A percentile compares a stretch with the other conserved stretches of the same genome.
phyloP scores from a whole-genome alignment of 2,888 invertebrate genomes.

The Pammene aurita region DNA sequence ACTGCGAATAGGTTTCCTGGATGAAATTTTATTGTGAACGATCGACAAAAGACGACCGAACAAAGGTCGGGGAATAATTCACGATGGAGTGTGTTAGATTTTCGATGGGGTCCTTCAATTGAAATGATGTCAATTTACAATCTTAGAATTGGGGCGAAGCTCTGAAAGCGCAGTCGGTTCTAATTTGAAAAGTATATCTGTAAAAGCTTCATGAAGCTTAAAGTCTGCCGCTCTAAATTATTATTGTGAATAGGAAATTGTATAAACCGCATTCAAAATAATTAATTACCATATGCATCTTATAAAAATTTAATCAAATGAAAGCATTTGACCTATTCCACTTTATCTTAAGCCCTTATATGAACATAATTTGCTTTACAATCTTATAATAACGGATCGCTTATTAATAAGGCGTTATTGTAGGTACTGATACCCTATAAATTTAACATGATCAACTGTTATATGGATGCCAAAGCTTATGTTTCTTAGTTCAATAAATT shows the following conservation, averaged over 20 bases:
- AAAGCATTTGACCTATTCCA: too few species aligned
- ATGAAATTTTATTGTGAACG: constrained; percentile 79
- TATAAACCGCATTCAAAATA: too few species aligned
- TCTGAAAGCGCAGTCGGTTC: constrained; percentile 17
- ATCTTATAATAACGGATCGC: too few species aligned
- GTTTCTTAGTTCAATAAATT: too few species aligned
- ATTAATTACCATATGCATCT: too few species aligned
- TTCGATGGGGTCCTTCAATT: constrained; percentile 35
- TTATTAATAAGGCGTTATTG: too few species aligned
- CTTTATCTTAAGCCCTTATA: too few species aligned
- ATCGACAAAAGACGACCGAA: constrained; percentile 69
- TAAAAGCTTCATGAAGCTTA: background rate
- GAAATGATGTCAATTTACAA: constrained; percentile 40
- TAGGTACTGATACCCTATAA: too few species aligned
- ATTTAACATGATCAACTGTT: too few species aligned
- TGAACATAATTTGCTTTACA: too few species aligned
- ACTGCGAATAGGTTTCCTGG: constrained; percentile 79
- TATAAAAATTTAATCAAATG: too few species aligned
- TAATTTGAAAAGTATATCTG: constrained; percentile 13
- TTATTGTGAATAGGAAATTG: background rate
- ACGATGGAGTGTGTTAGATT: constrained; percentile 42
- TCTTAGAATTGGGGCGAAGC: constrained; percentile 14
- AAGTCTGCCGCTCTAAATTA: background rate
- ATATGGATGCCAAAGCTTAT: too few species aligned
- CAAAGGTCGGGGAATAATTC: constrained; percentile 51